Evolutionary conservation across 1,140 invertebrate species (phyloP).

Genomic region (Meloidogyne hapla): DNA sequence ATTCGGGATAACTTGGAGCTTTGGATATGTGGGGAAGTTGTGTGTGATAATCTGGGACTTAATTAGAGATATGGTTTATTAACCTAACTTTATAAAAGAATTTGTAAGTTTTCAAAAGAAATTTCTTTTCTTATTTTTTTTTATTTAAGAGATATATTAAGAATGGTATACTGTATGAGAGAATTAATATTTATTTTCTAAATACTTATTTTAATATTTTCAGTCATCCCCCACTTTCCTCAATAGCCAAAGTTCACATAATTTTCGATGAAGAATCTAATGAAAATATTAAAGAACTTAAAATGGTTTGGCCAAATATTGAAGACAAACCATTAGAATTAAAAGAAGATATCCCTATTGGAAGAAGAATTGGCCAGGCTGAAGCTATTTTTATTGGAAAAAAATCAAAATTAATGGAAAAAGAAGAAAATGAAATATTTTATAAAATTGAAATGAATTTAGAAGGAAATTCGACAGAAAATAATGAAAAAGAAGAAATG

Average conservation of each 20-base stretch:
- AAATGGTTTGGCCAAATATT: conserved; percentile 2
- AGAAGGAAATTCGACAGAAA: not conserved
- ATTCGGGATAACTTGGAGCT: too few species aligned
- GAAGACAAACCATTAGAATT: conserved; percentile 1
- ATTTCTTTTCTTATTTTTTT: too few species aligned
- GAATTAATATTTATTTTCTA: too few species aligned
- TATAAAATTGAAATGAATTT: conserved; percentile 13
- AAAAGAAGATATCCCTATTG: conserved; percentile 17
- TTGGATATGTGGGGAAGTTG: too few species aligned
- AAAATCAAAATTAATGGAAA: not conserved
- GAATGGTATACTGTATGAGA: too few species aligned
- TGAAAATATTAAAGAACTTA: not conserved
- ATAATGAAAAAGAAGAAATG: not conserved
- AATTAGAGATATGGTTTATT: too few species aligned
- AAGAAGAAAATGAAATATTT: conserved; percentile 8
- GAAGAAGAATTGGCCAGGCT: conserved; percentile 11
- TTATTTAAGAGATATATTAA: too few species aligned
- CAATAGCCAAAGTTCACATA: not conserved
- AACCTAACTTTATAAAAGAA: too few species aligned
- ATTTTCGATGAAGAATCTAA: not conserved
- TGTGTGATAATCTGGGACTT: too few species aligned
- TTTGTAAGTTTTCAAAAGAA: too few species aligned
- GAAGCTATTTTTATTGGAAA: conserved; percentile 6
- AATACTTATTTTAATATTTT: too few species aligned
- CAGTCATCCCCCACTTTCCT: not conserved